Conservation (phyloP, 2,113 vertebrate genomes). For the Acanthochromis polyacanthus region DNA sequence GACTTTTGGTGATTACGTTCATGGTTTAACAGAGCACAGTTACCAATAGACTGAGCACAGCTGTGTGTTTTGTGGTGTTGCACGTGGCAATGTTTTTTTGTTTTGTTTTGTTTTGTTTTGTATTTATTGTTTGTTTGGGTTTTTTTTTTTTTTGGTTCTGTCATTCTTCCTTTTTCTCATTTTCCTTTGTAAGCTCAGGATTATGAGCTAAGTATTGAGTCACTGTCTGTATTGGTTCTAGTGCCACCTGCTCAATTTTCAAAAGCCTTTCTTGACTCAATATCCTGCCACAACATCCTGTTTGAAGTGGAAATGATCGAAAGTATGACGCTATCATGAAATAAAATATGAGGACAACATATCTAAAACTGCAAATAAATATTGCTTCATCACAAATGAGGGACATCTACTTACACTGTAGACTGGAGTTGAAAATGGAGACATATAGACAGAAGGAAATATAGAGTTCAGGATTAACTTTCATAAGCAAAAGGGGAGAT, state of each 20-base stretch:
- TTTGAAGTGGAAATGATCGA: slow-evolving; percentile 33
- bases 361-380: slow-evolving; percentile 10
- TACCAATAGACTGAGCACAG: not conserved
- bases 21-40: not conserved
- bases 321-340: not conserved
- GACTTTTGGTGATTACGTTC: not conserved
- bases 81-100: too few species aligned
- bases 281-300: slow-evolving; percentile 34
- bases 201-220: slow-evolving; percentile 47
- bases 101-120: not conserved
- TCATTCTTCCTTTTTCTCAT: not conserved
- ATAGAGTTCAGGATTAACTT: not conserved
- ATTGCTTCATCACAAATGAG: not conserved
- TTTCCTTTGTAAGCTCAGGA: slow-evolving; percentile 37
- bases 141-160: not conserved
- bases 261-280: slow-evolving; percentile 39
- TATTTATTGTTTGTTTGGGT: not conserved
- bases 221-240: slow-evolving; percentile 41
- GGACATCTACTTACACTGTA: not conserved
- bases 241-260: slow-evolving; percentile 50
- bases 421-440: not conserved
- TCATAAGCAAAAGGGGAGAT: not conserved
- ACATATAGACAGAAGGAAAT: not conserved
- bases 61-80: not conserved
- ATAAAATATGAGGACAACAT: slow-evolving; percentile 1